phyloP scores from a whole-genome alignment of 2,888 invertebrate genomes.

The Synergus umbraculus region DNA sequence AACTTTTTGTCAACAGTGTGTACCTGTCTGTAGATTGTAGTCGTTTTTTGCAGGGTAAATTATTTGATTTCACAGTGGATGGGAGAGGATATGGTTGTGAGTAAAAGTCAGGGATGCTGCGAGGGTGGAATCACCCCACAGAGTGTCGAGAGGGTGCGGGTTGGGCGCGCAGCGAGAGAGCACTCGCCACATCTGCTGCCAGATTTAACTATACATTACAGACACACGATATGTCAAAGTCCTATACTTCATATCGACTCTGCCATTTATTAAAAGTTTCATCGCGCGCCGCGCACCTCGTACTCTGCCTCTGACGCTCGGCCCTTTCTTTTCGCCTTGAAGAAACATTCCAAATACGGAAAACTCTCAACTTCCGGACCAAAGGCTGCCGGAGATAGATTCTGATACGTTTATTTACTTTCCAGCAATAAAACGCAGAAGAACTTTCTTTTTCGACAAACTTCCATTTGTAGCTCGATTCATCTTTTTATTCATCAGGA shows the following conservation, averaged over 20 bases:
- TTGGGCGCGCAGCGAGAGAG: constrained; percentile 60
- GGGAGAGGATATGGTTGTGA: constrained; percentile 52
- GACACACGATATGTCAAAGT: constrained; percentile 78
- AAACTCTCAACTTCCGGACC: constrained; percentile 24
- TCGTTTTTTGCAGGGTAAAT: constrained; percentile 35
- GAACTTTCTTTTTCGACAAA: constrained; percentile 37
- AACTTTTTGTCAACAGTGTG: constrained; percentile 8
- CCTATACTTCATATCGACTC: constrained; percentile 78
- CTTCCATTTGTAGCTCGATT: constrained; percentile 32
- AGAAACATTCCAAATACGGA: constrained; percentile 66
- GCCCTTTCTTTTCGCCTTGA: constrained; percentile 60
- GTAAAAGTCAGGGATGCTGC: constrained; percentile 60
- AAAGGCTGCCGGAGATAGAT: constrained; percentile 37
- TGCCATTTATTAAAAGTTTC: constrained; percentile 78
- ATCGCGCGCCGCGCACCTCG: constrained; percentile 70
- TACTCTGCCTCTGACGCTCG: constrained; percentile 58
- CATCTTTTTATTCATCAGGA: constrained; percentile 9
- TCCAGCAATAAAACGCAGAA: constrained; percentile 30
- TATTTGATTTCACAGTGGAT: constrained; percentile 32
- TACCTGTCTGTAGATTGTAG: constrained; percentile 30
- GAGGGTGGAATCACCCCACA: constrained; percentile 49
- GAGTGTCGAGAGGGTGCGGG: constrained; percentile 49
- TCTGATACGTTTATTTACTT: constrained; percentile 40
- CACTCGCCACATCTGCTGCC: constrained; percentile 76
- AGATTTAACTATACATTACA: constrained; percentile 78